phyloP scores from a whole-genome alignment of 2,797 vertebrate genomes.

The Anas bernieri region DNA sequence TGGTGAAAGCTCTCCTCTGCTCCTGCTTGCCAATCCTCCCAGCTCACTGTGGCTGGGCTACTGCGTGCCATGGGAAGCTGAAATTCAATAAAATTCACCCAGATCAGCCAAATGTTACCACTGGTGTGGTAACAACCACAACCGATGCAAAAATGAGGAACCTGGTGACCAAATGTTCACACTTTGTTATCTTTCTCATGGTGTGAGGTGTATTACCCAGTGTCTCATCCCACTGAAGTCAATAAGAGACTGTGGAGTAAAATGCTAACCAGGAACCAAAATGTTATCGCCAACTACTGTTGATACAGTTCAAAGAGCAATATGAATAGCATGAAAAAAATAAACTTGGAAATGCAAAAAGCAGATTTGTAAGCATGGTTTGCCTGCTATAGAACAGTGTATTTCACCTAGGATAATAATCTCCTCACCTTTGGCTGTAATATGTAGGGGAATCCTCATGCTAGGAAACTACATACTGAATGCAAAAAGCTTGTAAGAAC shows the following conservation, averaged over 20 bases:
- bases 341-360: neutral
- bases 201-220: neutral
- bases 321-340: neutral
- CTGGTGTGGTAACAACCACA: neutral
- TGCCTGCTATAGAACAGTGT: neutral
- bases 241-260: neutral
- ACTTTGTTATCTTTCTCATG: neutral
- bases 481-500: neutral
- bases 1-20: neutral
- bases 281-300: neutral
- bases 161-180: neutral
- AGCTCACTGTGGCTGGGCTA: neutral
- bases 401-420: neutral
- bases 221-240: neutral
- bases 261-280: neutral
- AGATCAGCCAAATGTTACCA: neutral
- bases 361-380: neutral
- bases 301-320: neutral
- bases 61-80: neutral
- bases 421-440: neutral
- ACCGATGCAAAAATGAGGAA: neutral
- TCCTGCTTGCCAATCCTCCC: neutral
- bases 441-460: neutral
- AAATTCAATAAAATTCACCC: neutral
- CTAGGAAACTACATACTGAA: neutral